Evolutionary conservation across 2,888 invertebrate species (phyloP), one percentile per base, ranked within the genome.

Genomic region (Noctua comes): DNA sequence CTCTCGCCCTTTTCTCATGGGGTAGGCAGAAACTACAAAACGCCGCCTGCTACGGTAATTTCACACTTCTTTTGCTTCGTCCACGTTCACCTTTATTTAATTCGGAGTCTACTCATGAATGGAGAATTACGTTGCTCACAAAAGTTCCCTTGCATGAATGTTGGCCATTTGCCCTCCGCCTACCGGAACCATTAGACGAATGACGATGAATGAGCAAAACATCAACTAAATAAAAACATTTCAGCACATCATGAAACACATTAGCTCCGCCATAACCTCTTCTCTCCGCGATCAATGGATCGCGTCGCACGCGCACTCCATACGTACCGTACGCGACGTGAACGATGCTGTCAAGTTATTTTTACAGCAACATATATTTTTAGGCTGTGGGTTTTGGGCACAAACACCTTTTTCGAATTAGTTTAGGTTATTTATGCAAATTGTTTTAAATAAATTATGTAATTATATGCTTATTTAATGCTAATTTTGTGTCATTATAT

Each of bases 361-460:
- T 88, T 88, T 86, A 84, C 72, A 80, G 75, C 40, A 48, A 73
- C 43, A 73, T 54, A 77, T 88, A 88, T 88, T 87, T 88, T 82
- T 87, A 81, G 80, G 40, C 31, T 59, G 46, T 62, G 66, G 85
- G 83, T 88, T 86, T 86, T 74, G 62, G 64, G 59, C 48, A 68
- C 77, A 68, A 79, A 74, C 78, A 64, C 62, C 68, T 70, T 73
- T 68, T 73, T 68, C 66, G 66, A 76, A 66, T 43, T 59, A 27
- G 36, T 80, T 73, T 21, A 54, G 43, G 36, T 69, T 73, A 2
- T 68, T 76, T 57, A 72, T 51, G 59, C 40, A 54, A 72, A 75
- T 16, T 24, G 46, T 24, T 73, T 70, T 7, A 51, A 77, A 27
- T 73, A 27, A 36, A 24, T 62, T 51, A 36, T 36, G 1, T 36